Conservation (phyloP, 2,888 invertebrate genomes). For the Cyaniris semiargus region DNA sequence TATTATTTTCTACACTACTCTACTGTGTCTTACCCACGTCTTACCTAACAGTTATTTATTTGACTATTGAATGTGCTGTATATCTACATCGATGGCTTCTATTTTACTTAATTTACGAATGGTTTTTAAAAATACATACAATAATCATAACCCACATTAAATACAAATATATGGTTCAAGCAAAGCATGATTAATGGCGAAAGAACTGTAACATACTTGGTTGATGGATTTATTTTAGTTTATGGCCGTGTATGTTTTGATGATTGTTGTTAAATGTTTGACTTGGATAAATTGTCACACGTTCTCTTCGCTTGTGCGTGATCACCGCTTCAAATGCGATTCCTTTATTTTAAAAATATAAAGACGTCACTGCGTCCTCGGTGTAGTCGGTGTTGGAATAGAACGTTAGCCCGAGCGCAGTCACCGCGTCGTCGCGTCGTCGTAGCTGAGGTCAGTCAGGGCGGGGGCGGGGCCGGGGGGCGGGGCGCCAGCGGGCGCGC, state of each 20-base stretch:
- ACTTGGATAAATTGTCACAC: slow-evolving; percentile 70
- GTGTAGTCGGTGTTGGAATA: background rate
- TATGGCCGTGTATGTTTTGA: slow-evolving; percentile 66
- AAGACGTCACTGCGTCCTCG: background rate
- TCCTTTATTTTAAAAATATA: slow-evolving; percentile 49
- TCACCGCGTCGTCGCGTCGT: background rate
- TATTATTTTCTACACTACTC: background rate
- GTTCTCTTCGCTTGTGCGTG: slow-evolving; percentile 80
- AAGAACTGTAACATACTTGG: slow-evolving; percentile 67
- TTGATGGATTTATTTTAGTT: slow-evolving; percentile 54
- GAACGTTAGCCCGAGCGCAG: slow-evolving; percentile 13
- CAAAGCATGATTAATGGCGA: slow-evolving; percentile 77
- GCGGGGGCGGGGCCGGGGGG: background rate
- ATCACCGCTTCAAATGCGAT: slow-evolving; percentile 70
- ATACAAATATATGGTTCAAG: slow-evolving; percentile 59
- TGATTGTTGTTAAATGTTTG: slow-evolving; percentile 67
- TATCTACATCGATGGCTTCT: background rate
- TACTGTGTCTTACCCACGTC: background rate
- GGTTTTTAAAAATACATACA: background rate
- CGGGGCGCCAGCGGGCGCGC: slow-evolving; percentile 69
- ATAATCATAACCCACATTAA: background rate
- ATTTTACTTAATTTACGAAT: background rate
- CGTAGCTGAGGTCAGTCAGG: background rate
- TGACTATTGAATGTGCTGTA: background rate
- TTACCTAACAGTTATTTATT: background rate